Conservation (phyloP, 2,888 invertebrate genomes). For the Blera fallax region DNA sequence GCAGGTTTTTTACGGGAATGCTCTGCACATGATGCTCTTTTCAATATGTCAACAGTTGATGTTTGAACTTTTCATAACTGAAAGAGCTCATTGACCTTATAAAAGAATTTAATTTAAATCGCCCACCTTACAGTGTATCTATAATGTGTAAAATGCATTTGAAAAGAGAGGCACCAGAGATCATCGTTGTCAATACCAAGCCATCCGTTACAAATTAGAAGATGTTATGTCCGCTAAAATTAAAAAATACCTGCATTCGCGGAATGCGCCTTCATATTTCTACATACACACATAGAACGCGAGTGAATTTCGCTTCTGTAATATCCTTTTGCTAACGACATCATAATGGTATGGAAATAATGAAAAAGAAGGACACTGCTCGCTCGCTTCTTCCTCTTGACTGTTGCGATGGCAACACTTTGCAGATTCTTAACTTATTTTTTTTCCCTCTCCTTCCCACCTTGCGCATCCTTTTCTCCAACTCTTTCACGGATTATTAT, state of each 20-base stretch:
- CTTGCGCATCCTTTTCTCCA: not conserved
- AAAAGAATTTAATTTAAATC: not conserved
- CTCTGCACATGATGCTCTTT: not conserved
- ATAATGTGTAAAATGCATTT: not conserved
- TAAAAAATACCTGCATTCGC: constrained; percentile 40
- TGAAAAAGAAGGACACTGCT: not conserved
- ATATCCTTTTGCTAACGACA: constrained; percentile 15
- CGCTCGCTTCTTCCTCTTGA: not conserved
- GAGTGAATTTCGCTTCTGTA: not conserved
- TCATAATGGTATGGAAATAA: not conserved
- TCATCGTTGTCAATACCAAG: not conserved
- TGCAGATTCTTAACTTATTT: constrained; percentile 56
- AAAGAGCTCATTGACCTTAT: not conserved
- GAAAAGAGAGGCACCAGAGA: not conserved
- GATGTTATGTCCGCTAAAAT: constrained; percentile 6
- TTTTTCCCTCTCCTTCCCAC: constrained; percentile 9
- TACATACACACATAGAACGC: not conserved
- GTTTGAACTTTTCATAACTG: not conserved
- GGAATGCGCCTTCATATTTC: constrained; percentile 6
- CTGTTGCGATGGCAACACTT: constrained; percentile 30
- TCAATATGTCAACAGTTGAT: not conserved
- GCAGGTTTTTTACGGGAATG: too few species aligned
- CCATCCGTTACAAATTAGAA: constrained; percentile 11
- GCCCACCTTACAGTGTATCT: not conserved
- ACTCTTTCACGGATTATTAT: constrained; percentile 50